A percentile compares a stretch with the other conserved stretches of the same genome.
Conservation (phyloP, 2,113 vertebrate genomes). For the Oxyruncus cristatus region DNA sequence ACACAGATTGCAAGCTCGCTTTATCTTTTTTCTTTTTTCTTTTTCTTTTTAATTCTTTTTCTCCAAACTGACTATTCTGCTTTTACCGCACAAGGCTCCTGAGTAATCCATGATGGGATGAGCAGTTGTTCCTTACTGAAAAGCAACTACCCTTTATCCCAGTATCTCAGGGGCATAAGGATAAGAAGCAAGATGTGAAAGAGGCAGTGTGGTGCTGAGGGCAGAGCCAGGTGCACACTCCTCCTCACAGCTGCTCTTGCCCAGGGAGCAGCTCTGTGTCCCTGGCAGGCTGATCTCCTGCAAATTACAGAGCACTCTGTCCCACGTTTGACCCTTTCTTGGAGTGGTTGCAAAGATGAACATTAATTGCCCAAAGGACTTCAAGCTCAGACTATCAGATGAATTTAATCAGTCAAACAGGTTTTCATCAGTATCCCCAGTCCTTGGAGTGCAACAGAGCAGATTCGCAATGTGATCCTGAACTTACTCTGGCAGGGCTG, state of each 20-base stretch:
- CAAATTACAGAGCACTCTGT: not conserved
- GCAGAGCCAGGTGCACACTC: not conserved
- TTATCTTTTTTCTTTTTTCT: not conserved
- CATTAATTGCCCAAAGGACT: constrained; percentile 47
- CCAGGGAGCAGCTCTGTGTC: not conserved
- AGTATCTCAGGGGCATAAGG: not conserved
- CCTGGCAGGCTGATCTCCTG: not conserved
- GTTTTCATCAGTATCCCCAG: constrained; percentile 52
- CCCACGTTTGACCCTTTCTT: not conserved
- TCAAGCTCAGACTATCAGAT: not conserved
- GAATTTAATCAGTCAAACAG: constrained; percentile 55
- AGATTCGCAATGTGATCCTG: not conserved
- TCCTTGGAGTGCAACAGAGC: constrained; percentile 5
- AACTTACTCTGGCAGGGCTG: not conserved
- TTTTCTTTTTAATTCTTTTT: too few relatives aligned
- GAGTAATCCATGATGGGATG: not conserved
- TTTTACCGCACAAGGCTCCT: not conserved
- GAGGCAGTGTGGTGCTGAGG: not conserved
- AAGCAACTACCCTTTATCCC: not conserved
- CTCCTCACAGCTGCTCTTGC: not conserved
- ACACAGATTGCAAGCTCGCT: not conserved
- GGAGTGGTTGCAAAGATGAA: not conserved
- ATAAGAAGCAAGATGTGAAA: not conserved
- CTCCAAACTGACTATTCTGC: not conserved
- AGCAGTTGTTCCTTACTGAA: not conserved